Base-by-base conservation (phyloP, 2,888 invertebrate species). In the Hypomecis punctinalis region DNA sequence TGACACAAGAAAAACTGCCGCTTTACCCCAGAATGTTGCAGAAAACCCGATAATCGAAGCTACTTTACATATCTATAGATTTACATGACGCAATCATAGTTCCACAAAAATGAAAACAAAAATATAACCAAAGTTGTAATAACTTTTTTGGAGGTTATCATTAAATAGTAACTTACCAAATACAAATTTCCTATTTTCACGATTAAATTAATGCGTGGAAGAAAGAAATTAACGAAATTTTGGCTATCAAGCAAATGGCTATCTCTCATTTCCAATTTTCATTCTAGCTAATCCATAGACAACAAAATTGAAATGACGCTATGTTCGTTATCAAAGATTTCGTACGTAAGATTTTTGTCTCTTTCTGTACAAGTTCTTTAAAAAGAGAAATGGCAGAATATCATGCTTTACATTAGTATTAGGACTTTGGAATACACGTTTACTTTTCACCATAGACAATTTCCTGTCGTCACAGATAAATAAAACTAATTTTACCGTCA, bases 51-150 rank as follows among this genome's bases (percentile, higher is more conserved):
- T 68, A 77, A 78, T 75, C 75, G 66, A 74, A 72, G 70, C 75
- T 81, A 73, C 77, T 79, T 75, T 76, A 75, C 80, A 78, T 82
- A 86, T 75, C 81, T 85, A 84, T 84, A 85, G 82, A 81, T 86
- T 89, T 88, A 87, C 86, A 88, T 93, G 92, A 93, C 93, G 92
- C 93, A 93, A 93, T 93, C 92, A 86, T 75, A 85, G 82, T 84
- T 85, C 78, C 81, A 81, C 82, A 82, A 80, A 78, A 83, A 89
- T 83, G 85, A 91, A 90, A 90, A 91, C 88, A 90, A 85, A 82
- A 85, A 85, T 86, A 89, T 89, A 89, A 88, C 86, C 87, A 88
- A 88, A 86, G 77, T 81, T 70, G 70, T 76, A 58, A 67, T 43
- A 70, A 74, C 76, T 79, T 78, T 76, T 76, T 69, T 62, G 33